Evolutionary conservation across 2,888 invertebrate genomes (phyloP).

Genomic region (Xanthia icteritia): DNA sequence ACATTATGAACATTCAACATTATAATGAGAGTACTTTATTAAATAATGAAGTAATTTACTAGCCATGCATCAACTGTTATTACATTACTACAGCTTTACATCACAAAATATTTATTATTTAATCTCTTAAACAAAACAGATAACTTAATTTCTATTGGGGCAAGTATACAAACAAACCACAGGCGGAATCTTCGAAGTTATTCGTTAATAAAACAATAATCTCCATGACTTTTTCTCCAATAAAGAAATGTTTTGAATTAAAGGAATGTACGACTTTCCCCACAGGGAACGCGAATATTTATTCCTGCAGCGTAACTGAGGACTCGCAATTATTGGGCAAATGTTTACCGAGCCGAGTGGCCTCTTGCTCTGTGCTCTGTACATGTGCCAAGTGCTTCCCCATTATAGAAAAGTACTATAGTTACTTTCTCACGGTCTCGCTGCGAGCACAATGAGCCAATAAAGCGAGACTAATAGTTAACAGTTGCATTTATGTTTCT

Average conservation of each 20-base stretch:
- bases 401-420: conserved; percentile 81
- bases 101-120: conserved; percentile 39
- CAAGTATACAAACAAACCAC: conserved; percentile 61
- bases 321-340: conserved; percentile 89
- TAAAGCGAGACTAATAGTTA: conserved; percentile 75
- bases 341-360: conserved; percentile 86
- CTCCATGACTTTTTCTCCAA: conserved; percentile 82
- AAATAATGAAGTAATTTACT: conserved; percentile 46
- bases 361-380: conserved; percentile 78
- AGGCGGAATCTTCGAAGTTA: conserved; percentile 72
- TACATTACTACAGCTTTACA: conserved; percentile 25
- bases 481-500: conserved; percentile 68
- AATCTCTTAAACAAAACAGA: conserved; percentile 39
- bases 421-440: conserved; percentile 80
- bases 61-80: conserved; percentile 37
- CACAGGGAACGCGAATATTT: conserved; percentile 82
- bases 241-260: conserved; percentile 86
- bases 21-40: conserved; percentile 37
- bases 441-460: conserved; percentile 78
- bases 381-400: conserved; percentile 83
- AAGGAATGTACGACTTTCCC: conserved; percentile 81
- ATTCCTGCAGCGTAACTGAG: conserved; percentile 85
- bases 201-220: conserved; percentile 85
- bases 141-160: conserved; percentile 47
- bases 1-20: conserved; percentile 6